Conservation (phyloP, 1,140 invertebrate species). For the Danaus melanippus region DNA sequence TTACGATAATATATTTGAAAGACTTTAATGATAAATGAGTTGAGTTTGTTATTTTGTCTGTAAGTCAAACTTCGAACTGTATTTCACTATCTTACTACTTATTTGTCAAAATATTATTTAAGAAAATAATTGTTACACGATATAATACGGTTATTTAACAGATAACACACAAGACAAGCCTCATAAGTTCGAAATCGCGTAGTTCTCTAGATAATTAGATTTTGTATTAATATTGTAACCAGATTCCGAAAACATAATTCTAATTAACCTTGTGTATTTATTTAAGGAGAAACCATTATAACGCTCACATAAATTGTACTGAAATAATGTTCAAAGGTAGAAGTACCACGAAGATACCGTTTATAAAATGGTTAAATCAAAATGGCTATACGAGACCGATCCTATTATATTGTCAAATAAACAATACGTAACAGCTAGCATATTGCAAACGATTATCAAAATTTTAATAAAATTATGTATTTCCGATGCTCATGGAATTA, state of each 20-base stretch:
- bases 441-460: constrained; percentile 8
- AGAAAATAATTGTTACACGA: neutral
- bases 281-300: constrained; percentile 20
- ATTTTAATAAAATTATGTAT: constrained; percentile 15
- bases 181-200: constrained; percentile 7
- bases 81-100: constrained; percentile 1
- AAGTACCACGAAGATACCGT: neutral
- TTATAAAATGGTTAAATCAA: neutral
- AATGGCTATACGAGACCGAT: constrained; percentile 1
- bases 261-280: constrained; percentile 20
- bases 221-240: constrained; percentile 15
- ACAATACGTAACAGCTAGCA: constrained; percentile 4
- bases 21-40: constrained; percentile 50
- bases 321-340: constrained; percentile 11
- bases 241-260: constrained; percentile 17
- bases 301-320: constrained; percentile 8
- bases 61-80: constrained; percentile 28
- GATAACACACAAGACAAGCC: constrained; percentile 3
- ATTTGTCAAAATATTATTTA: constrained; percentile 5
- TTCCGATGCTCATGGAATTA: constrained; percentile 16
- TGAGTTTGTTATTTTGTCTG: constrained; percentile 46
- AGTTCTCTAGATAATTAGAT: constrained; percentile 14
- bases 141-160: neutral
- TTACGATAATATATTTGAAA: constrained; percentile 49
- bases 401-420: constrained; percentile 7